Evolutionary conservation across 2,888 invertebrate genomes (phyloP).

Genomic region (Platycnemis pennipes): DNA sequence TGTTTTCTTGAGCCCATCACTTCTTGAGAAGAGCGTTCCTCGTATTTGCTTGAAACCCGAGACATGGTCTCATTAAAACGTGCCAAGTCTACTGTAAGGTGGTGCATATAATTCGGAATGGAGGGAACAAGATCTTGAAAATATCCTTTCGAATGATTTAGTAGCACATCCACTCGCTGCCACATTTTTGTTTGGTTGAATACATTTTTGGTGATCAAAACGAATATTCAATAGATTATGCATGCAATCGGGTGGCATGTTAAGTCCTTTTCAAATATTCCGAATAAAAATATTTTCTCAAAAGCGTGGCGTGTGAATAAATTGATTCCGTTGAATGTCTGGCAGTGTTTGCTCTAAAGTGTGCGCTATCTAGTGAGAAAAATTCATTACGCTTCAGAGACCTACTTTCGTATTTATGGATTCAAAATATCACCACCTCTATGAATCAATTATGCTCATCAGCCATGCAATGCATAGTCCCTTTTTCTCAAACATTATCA

Average conservation of each 20-base stretch:
- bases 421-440: not conserved
- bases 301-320: not conserved
- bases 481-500: too few species aligned
- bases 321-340: not conserved
- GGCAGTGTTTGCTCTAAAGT: not conserved
- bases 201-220: conserved; percentile 7
- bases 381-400: not conserved
- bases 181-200: not conserved
- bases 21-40: not conserved
- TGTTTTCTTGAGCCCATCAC: too few species aligned
- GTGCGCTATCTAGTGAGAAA: not conserved
- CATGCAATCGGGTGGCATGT: not conserved
- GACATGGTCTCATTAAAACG: not conserved
- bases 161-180: not conserved
- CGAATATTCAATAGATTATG: conserved; percentile 28
- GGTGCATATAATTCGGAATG: not conserved
- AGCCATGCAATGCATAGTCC: too few species aligned
- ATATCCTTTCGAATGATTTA: not conserved
- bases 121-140: not conserved
- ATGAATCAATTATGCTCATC: not conserved
- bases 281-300: not conserved
- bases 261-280: not conserved
- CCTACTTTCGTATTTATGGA: not conserved
- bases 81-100: not conserved
- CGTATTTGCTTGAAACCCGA: not conserved